A percentile compares a stretch with the other conserved stretches of the same genome.
Evolutionary conservation across 2,797 vertebrate genomes (phyloP).

Genomic region (Tolypeutes matacus): DNA sequence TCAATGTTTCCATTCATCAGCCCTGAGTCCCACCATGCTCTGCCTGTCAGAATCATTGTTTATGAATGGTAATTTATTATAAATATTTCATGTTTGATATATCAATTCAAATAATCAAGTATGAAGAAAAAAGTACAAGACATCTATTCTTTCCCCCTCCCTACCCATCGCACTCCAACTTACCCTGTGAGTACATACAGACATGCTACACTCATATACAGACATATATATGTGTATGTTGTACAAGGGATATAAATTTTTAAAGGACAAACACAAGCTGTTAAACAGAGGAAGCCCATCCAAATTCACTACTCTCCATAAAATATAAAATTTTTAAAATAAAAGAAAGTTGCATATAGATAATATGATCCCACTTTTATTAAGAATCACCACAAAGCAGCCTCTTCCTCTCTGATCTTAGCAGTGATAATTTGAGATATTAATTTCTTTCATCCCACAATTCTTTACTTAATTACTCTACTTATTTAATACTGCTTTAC

Average conservation of each 20-base stretch:
- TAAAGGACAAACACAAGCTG: conserved; percentile 22
- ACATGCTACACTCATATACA: conserved; percentile 16
- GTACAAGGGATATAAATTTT: not conserved
- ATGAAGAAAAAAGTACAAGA: conserved; percentile 23
- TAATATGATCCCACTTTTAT: not conserved
- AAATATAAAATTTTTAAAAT: not conserved
- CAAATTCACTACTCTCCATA: not conserved
- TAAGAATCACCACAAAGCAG: conserved; percentile 7
- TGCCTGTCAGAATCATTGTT: not conserved
- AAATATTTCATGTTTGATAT: conserved; percentile 1
- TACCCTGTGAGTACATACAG: not conserved
- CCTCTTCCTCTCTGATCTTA: not conserved
- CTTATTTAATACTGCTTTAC: not conserved
- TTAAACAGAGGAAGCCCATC: not conserved
- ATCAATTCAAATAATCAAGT: conserved; percentile 2
- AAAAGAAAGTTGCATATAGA: not conserved
- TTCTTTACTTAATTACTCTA: not conserved
- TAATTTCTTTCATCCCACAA: not conserved
- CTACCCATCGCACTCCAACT: not conserved
- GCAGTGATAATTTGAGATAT: not conserved
- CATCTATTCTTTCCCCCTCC: not conserved
- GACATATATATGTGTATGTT: not conserved
- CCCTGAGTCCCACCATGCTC: not conserved
- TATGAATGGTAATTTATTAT: conserved; percentile 40
- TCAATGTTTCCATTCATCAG: not conserved